These are phyloP conservation scores for Wasmannia auropunctata DNA, from an alignment of 1,140 invertebrate species.

Conservation along the genomic window DNA sequence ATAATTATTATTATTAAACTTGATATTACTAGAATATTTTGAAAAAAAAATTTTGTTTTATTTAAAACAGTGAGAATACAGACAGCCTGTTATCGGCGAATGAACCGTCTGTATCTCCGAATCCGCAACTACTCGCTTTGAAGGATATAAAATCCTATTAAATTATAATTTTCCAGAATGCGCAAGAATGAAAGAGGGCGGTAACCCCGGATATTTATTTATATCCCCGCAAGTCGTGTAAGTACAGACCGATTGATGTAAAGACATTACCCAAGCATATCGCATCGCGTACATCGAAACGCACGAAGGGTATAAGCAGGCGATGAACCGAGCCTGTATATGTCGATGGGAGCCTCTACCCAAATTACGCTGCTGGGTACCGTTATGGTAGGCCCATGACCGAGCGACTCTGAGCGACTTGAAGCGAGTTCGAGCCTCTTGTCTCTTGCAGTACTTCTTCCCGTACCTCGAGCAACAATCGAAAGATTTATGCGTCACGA, in stretches of 20 bases:
- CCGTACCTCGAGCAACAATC: conserved; percentile 25
- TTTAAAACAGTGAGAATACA: background rate
- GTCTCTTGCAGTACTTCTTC: conserved; percentile 40
- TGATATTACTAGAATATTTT: background rate
- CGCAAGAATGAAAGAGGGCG: conserved; percentile 44
- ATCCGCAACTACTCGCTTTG: background rate
- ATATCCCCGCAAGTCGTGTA: conserved; percentile 13
- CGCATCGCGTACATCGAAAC: conserved; percentile 8
- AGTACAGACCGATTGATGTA: conserved; percentile 33
- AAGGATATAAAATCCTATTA: conserved; percentile 31
- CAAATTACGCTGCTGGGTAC: conserved; percentile 80
- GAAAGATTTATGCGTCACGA: conserved; percentile 21
- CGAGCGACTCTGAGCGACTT: conserved; percentile 56
- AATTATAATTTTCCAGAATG: conserved; percentile 23
- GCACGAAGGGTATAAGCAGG: conserved; percentile 59
- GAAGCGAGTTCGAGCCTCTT: conserved; percentile 28
- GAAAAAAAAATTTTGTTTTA: background rate
- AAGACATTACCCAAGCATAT: conserved; percentile 48
- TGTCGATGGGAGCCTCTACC: conserved; percentile 66
- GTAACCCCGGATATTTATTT: conserved; percentile 59
- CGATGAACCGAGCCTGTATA: conserved; percentile 65
- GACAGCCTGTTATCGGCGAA: background rate
- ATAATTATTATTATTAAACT: background rate
- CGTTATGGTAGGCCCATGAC: conserved; percentile 76
- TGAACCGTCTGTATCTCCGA: background rate